phyloP scores from a whole-genome alignment of 2,888 invertebrate genomes.

The Meteorus cinctellus region DNA sequence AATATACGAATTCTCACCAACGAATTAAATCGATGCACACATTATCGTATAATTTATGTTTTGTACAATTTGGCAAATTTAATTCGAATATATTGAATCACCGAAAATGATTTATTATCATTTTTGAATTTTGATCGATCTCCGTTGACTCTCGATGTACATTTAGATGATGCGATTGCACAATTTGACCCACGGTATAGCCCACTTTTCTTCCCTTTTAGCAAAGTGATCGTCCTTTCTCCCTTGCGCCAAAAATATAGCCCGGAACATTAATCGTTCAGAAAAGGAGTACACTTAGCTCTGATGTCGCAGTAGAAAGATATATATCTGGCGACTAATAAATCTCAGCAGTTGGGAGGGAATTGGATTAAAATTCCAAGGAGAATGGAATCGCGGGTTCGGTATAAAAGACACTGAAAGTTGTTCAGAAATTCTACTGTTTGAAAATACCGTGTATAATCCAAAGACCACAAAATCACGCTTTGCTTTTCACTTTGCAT shows the following conservation, averaged over 20 bases:
- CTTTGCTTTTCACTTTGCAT: background rate
- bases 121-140: background rate
- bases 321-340: conserved; percentile 19
- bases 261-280: conserved; percentile 14
- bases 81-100: no score
- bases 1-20: no score
- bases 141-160: background rate
- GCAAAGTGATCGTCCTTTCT: conserved; percentile 11
- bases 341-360: conserved; percentile 32
- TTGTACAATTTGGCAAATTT: no score
- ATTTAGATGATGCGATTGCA: conserved; percentile 5
- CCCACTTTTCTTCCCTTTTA: conserved; percentile 3
- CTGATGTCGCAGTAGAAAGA: conserved; percentile 8
- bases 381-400: conserved; percentile 48
- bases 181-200: background rate
- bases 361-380: conserved; percentile 55
- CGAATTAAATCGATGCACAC: no score
- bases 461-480: background rate
- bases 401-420: conserved; percentile 42
- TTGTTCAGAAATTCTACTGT: conserved; percentile 6
- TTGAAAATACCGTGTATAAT: background rate
- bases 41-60: no score
- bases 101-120: background rate
- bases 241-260: conserved; percentile 12
- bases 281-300: conserved; percentile 31